A percentile compares a stretch with the other conserved stretches of the same genome.
Evolutionary conservation across 2,113 vertebrate genomes (phyloP).

Genomic region (Coreoperca whiteheadi): DNA sequence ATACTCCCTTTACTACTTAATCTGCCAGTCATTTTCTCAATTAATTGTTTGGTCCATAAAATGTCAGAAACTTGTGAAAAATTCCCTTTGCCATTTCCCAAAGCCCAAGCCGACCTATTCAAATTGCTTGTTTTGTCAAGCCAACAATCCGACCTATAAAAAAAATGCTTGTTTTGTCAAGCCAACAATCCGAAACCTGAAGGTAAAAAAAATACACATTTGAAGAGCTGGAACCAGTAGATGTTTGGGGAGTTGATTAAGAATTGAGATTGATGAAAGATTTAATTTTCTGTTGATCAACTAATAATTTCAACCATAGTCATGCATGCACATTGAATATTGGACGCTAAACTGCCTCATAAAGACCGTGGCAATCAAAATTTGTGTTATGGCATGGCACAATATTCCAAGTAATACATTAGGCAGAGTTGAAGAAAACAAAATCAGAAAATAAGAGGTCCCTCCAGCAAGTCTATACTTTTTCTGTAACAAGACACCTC

Average conservation of each 20-base stretch:
- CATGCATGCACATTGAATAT: neutral
- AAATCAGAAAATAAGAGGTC: neutral
- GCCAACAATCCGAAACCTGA: neutral
- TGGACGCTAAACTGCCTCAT: neutral
- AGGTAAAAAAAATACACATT: neutral
- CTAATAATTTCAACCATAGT: neutral
- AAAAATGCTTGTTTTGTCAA: neutral
- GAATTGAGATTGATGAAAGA: too few species aligned
- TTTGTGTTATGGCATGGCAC: neutral
- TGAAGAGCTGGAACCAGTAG: neutral
- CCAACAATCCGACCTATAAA: too few species aligned
- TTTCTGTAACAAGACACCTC: neutral
- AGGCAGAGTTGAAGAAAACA: neutral
- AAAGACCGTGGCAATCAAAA: neutral
- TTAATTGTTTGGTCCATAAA: slow-evolving; percentile 1
- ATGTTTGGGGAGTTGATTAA: too few species aligned
- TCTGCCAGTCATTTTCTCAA: neutral
- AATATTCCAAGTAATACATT: neutral
- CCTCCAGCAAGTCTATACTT: neutral
- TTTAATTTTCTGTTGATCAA: neutral
- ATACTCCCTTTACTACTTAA: neutral
- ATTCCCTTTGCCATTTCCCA: neutral
- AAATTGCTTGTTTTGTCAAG: too few species aligned
- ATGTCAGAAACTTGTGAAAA: neutral
- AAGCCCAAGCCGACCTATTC: neutral